phyloP scores from a whole-genome alignment of 2,888 invertebrate species.

The Thyatira batis region DNA sequence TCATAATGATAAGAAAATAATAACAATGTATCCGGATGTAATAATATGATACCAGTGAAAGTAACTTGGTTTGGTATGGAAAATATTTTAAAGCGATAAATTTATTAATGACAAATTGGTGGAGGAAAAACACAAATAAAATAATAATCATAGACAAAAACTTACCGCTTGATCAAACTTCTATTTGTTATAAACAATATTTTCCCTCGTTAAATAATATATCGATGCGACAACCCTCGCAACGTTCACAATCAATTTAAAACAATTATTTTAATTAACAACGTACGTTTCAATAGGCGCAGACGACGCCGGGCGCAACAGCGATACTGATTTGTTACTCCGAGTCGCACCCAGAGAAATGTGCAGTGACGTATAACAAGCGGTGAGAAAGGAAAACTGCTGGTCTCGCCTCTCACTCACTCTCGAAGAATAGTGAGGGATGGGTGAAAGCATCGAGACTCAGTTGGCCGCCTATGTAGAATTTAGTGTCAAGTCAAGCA shows the following conservation, averaged over 20 bases:
- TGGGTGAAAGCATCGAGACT: constrained; percentile 55
- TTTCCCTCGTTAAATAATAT: constrained; percentile 26
- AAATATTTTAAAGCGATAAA: neutral
- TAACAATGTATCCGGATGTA: no score
- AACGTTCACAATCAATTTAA: constrained; percentile 55
- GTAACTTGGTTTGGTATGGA: neutral
- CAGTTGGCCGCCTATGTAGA: constrained; percentile 73
- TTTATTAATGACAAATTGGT: neutral
- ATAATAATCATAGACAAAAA: constrained; percentile 3
- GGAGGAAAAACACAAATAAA: neutral
- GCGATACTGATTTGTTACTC: constrained; percentile 68
- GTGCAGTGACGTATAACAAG: constrained; percentile 65
- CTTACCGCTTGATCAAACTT: constrained; percentile 48
- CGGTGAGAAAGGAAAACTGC: constrained; percentile 74
- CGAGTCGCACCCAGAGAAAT: constrained; percentile 69
- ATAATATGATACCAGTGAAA: neutral
- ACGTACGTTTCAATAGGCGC: constrained; percentile 62
- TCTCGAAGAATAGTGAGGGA: constrained; percentile 50
- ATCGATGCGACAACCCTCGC: constrained; percentile 44
- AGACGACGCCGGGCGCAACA: constrained; percentile 64
- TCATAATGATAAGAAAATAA: no score
- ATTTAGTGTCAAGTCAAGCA: constrained; percentile 69
- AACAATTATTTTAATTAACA: constrained; percentile 54
- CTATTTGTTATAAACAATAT: constrained; percentile 25
- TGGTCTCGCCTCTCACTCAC: constrained; percentile 55